Percentiles rank a stretch among this genome's conserved stretches.
These are phyloP conservation scores for Campodea augens DNA, from an alignment of 1,140 invertebrate genomes.

Conservation along the genomic window DNA sequence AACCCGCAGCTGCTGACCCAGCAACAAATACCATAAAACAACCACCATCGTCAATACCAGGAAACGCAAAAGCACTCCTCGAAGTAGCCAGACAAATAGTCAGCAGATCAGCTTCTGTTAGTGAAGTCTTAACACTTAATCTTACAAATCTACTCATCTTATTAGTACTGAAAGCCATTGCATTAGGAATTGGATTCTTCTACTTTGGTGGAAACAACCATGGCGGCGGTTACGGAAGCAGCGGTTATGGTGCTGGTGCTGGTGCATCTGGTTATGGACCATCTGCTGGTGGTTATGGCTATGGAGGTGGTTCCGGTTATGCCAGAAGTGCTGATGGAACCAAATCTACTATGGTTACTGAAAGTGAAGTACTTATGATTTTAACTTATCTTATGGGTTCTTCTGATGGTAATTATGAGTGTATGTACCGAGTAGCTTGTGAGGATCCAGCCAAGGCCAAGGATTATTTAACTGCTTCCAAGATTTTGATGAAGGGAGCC, in stretches of 20 bases:
- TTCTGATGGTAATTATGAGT: constrained; percentile 38
- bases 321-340: constrained; percentile 4
- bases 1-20: too few relatives aligned
- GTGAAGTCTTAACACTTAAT: constrained; percentile 57
- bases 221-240: constrained; percentile 1
- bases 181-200: constrained; percentile 46
- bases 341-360: constrained; percentile 40
- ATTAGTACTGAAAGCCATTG: constrained; percentile 55
- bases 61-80: too few relatives aligned
- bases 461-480: constrained; percentile 49
- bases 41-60: too few relatives aligned
- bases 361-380: constrained; percentile 43
- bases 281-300: too few relatives aligned
- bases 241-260: not conserved
- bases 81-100: not conserved
- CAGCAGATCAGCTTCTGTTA: not conserved
- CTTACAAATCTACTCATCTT: constrained; percentile 59
- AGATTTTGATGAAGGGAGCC: constrained; percentile 45
- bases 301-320: not conserved
- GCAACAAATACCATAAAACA: too few relatives aligned
- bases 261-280: too few relatives aligned
- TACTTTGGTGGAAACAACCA: constrained; percentile 9
- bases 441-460: constrained; percentile 46
- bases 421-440: constrained; percentile 52
- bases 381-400: constrained; percentile 45